Evolutionary conservation across 2,888 invertebrate genomes (phyloP), one percentile per base, ranked within the genome.

Genomic region (Drosophila mercatorum): DNA sequence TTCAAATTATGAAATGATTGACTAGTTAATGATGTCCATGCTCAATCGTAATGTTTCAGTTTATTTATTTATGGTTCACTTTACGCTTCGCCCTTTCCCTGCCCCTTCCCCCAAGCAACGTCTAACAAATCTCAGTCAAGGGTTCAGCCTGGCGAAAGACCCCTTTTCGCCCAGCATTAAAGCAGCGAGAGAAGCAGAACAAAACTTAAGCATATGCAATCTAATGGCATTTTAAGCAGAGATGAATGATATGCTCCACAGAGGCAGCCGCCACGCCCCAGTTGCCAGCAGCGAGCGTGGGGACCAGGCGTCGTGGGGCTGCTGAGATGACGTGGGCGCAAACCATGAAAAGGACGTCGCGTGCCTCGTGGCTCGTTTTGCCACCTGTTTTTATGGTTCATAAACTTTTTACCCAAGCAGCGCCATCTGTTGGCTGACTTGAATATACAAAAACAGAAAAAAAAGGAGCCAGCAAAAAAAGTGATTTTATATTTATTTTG

Each of bases 351-450:
- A 64, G 65, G 38, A 68, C 63, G 49, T 80, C 62, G 88, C 83
- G 77, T 88, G 77, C 75, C 80, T 79, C 72, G 49, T 73, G 69
- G 72, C 64, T 70, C 83, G 71, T 73, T 75, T 68, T 78, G 77
- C 72, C 76, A 88, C 81, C 88, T 83, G 83, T 72, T 84, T 84
- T 84, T 86, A 88, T 86, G 86, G 88, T 75, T 83, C 86, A 88
- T 88, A 86, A 84, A 88, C 66, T 83, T 84, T 71, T 61, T 47
- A 31, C 53, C 40, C 59, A 56, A 40, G 73, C 49, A 61, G 70
- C 73, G 80, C 73, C 72, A 67, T 68, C 65, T 79, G 78, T 65
- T 67, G 66, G 59, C 74, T 70, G 72, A 46, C 63, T 78, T 70
- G 65, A 72, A 74, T 78, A 70, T 7, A 34, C 51, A 36, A 7